Conservation (phyloP, 2,888 invertebrate genomes). For the Ecdyonurus torrentis region DNA sequence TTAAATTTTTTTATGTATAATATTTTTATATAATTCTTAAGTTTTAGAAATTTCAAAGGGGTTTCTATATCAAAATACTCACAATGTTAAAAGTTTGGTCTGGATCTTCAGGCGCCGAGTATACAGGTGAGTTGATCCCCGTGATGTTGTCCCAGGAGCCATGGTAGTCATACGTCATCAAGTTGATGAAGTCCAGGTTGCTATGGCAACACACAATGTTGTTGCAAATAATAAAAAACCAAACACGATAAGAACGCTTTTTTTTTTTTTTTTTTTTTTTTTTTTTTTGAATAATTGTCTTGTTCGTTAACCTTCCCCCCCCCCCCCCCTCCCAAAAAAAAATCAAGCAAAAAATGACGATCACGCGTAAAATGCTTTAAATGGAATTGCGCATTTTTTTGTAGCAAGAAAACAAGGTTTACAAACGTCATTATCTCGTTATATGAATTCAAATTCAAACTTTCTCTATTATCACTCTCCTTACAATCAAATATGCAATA, state of each 20-base stretch:
- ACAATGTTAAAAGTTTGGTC: not conserved
- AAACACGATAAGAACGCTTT: too few relatives aligned
- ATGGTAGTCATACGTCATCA: conserved; percentile 61
- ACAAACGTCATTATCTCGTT: too few relatives aligned
- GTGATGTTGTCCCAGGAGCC: conserved; percentile 46
- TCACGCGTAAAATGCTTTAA: too few relatives aligned
- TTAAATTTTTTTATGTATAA: not conserved
- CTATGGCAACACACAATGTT: conserved; percentile 22
- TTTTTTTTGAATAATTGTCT: too few relatives aligned
- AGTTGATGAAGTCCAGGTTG: conserved; percentile 43
- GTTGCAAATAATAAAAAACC: not conserved
- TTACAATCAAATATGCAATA: too few relatives aligned
- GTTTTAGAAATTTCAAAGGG: not conserved
- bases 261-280: too few relatives aligned
- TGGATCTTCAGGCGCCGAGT: not conserved
- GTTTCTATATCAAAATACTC: not conserved
- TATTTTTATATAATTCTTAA: not conserved
- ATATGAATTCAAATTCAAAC: too few relatives aligned
- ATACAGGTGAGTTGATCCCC: conserved; percentile 44
- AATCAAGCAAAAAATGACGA: conserved; percentile 7
- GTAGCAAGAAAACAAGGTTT: too few relatives aligned
- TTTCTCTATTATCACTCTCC: too few relatives aligned
- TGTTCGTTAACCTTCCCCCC: too few relatives aligned
- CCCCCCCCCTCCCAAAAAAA: too few relatives aligned
- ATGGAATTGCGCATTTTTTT: too few relatives aligned